A percentile compares a stretch with the other conserved stretches of the same genome.
Conservation (phyloP, 2,797 vertebrate genomes). For the Aotus griseimembra region DNA sequence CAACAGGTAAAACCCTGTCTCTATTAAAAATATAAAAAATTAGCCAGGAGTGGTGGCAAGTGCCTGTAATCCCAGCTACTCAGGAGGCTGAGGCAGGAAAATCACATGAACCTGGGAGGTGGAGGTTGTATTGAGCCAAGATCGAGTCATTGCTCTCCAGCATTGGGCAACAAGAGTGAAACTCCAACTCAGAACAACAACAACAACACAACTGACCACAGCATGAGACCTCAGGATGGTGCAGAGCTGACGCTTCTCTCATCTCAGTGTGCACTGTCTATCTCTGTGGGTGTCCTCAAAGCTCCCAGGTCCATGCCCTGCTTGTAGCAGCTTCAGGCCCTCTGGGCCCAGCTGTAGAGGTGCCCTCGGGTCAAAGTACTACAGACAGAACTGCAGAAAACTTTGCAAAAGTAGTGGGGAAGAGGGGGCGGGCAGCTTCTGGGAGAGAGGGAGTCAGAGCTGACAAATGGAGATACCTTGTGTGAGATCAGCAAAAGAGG, state of each 20-base stretch:
- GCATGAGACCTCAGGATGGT: too few species aligned
- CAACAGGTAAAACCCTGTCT: background rate
- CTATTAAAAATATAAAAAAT: background rate
- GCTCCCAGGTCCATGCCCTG: background rate
- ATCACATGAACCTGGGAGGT: background rate
- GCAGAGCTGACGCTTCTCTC: background rate
- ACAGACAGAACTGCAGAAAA: background rate
- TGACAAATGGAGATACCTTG: constrained; percentile 74
- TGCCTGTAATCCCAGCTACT: background rate
- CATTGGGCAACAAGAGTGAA: background rate
- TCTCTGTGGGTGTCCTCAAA: background rate
- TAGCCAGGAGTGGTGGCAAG: background rate
- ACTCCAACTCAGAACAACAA: background rate
- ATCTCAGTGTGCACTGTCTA: background rate
- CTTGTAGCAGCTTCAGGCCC: background rate
- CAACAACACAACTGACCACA: background rate
- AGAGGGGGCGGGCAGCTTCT: background rate
- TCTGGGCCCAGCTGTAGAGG: background rate
- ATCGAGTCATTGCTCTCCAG: background rate
- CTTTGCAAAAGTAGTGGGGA: background rate
- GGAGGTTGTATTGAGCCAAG: background rate
- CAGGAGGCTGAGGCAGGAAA: background rate
- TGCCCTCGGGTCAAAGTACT: background rate
- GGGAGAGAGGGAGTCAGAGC: background rate
- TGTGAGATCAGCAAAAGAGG: constrained; percentile 82